Base-by-base conservation (phyloP, 1,140 invertebrate species). In the Drosophila dunni region DNA sequence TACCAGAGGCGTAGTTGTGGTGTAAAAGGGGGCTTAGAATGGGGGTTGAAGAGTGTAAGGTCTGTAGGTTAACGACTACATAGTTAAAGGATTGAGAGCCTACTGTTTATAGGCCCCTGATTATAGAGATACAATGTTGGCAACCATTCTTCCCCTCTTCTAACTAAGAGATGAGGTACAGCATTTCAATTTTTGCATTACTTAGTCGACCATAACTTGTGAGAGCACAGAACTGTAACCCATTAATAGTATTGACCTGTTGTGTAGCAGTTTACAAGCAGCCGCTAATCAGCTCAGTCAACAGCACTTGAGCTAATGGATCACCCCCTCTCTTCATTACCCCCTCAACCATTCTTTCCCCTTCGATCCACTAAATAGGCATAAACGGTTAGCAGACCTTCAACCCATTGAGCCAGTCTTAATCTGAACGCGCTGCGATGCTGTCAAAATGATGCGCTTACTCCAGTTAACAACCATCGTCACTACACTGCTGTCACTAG, bases 281-380 rank as follows among this genome's bases (percentile, higher is more conserved):
- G 42, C 36, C 66, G 83, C 84, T 88, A 89, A 88, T 88, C 73
- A 78, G 73, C 17, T 53, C 62, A 38, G 60, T 71, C 81, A 84
- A 85, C 53, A 79, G 9, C 45, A 65, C 40, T 81, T 81, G 40
- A 65, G 78, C 64, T 75, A 75, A 81, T 71, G 62, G 73, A 74
- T 29, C 24, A 29, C 24, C 6, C 24, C 6, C 24, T 29, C 24
- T 29, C 24, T 24, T 24, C 24, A 2, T 3, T 29, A 5, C 24
- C 6, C 24, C 24, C 3, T 6, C 24, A 5, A 29, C 1, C 24
- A 4, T 3, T 5, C 24, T 1, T 4, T 29, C 4, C 64, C n/a
- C 4, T 9, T 38, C 10, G 3, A 11, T 15, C 44, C 33, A 29
- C 42, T 44, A 68, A 71, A 71, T 24, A 44, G 42, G 48, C 44